Evolutionary conservation across 2,888 invertebrate genomes (phyloP).

Genomic region (Hypolimnas misippus): DNA sequence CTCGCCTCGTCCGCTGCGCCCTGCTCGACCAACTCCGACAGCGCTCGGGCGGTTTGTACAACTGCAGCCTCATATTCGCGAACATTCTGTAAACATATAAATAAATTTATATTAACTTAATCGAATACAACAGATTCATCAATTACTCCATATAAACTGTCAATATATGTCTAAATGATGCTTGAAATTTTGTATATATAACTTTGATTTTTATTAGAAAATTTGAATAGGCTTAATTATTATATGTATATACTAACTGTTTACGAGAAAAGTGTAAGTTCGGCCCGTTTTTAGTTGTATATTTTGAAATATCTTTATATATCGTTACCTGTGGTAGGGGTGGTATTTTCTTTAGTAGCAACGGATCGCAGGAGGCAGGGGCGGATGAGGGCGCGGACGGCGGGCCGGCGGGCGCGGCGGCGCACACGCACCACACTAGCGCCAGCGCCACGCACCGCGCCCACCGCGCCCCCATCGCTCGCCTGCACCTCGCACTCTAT

Average conservation of each 20-base stretch:
- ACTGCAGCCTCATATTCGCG: slow-evolving; percentile 74
- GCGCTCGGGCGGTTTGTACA: slow-evolving; percentile 73
- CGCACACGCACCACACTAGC: slow-evolving; percentile 75
- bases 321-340: slow-evolving; percentile 66
- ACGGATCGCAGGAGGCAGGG: slow-evolving; percentile 58
- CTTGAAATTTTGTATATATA: no score
- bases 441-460: slow-evolving; percentile 69
- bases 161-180: no score
- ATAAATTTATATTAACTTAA: background rate
- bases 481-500: slow-evolving; percentile 52
- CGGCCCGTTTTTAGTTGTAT: no score
- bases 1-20: slow-evolving; percentile 70
- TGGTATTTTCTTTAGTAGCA: slow-evolving; percentile 61
- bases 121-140: no score
- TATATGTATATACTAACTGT: no score
- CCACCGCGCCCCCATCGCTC: slow-evolving; percentile 76
- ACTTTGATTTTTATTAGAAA: no score
- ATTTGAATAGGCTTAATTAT: no score
- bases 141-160: no score
- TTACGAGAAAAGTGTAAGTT: no score
- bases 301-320: no score
- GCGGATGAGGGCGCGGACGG: slow-evolving; percentile 59
- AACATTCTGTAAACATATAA: slow-evolving; percentile 58
- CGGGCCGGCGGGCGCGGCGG: slow-evolving; percentile 60
- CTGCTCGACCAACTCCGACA: slow-evolving; percentile 75